phyloP scores from a whole-genome alignment of 2,113 vertebrate species.

The Pelusios castaneus region DNA sequence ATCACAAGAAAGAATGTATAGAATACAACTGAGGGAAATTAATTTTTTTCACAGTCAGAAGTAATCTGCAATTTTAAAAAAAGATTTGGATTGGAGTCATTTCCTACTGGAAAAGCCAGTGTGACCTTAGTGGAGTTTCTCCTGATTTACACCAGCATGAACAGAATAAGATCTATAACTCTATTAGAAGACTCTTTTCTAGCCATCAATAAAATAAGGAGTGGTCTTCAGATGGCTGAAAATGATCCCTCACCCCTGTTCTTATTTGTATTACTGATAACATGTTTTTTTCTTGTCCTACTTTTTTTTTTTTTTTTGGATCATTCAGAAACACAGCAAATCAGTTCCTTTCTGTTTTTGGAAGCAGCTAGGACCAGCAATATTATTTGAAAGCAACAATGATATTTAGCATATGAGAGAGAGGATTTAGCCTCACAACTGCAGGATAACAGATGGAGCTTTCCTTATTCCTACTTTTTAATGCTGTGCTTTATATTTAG shows the following conservation, averaged over 20 bases:
- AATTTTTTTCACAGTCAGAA: background rate
- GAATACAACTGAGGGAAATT: background rate
- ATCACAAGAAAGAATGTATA: background rate
- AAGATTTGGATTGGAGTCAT: background rate
- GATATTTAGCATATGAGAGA: background rate
- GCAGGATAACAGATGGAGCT: background rate
- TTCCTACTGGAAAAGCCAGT: background rate
- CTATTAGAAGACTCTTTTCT: accelerated
- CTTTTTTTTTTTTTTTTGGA: background rate
- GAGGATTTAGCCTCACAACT: background rate
- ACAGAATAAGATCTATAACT: background rate
- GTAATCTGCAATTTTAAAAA: accelerated
- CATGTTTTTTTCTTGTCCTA: background rate
- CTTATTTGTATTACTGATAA: background rate
- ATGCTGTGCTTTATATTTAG: background rate
- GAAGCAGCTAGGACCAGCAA: background rate
- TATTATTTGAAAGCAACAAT: background rate
- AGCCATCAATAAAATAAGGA: background rate
- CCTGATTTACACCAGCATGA: background rate
- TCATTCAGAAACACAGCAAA: background rate
- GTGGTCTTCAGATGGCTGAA: background rate
- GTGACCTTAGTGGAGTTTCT: background rate
- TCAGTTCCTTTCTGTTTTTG: background rate
- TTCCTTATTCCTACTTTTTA: background rate
- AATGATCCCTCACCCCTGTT: background rate